Evolutionary conservation across 2,113 vertebrate genomes (phyloP).

Genomic region (Struthidea cinerea): DNA sequence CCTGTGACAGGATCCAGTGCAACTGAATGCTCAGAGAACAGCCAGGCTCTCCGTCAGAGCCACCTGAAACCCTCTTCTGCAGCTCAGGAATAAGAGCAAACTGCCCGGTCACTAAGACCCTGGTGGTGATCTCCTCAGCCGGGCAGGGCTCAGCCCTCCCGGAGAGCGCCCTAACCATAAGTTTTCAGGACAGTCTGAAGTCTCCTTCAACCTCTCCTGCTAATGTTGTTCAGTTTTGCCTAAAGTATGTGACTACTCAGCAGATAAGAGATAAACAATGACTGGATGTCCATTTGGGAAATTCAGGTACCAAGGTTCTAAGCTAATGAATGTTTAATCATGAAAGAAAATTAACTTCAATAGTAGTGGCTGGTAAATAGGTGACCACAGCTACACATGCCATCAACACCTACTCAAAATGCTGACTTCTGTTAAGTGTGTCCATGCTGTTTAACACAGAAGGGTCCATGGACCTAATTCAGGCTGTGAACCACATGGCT

Average conservation of each 20-base stretch:
- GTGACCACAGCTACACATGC: not conserved
- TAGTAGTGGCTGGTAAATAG: not conserved
- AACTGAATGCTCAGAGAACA: not conserved
- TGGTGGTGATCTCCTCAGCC: not conserved
- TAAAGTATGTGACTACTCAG: not conserved
- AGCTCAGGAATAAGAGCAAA: not conserved
- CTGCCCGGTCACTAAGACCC: not conserved
- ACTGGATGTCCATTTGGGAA: not conserved
- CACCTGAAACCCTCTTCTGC: not conserved
- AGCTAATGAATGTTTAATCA: not conserved
- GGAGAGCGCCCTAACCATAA: not conserved
- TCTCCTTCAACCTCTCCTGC: not conserved
- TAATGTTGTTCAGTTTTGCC: not conserved
- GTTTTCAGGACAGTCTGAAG: not conserved
- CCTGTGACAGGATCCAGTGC: not conserved
- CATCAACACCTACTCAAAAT: not conserved
- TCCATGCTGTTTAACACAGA: not conserved
- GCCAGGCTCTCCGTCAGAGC: not conserved
- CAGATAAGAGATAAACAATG: not conserved
- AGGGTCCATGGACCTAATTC: not conserved
- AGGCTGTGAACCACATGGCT: not conserved
- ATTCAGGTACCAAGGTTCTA: not conserved
- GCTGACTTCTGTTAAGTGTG: not conserved
- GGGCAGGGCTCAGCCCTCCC: not conserved
- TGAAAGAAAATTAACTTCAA: not conserved